Evolutionary conservation across 2,888 invertebrate genomes (phyloP).

Genomic region (Pristionchus mayeri): DNA sequence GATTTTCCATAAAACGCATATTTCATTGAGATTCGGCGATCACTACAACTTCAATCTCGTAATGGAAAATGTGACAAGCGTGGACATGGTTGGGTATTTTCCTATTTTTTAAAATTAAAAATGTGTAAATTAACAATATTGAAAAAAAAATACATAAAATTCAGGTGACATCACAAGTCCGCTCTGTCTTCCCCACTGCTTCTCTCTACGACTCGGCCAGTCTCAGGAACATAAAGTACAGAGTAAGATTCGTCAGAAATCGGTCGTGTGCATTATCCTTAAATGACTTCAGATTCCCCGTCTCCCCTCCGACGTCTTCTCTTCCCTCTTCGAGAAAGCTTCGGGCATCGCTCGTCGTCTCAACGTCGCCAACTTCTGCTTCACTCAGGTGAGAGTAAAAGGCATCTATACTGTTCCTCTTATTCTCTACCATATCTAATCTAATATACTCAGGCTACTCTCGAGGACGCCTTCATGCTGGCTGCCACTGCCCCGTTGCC

Average conservation of each 20-base stretch:
- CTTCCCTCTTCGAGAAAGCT: background rate
- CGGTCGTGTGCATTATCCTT: no score
- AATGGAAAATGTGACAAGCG: background rate
- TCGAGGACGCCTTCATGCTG: constrained; percentile 20
- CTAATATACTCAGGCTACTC: constrained; percentile 24
- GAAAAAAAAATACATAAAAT: no score
- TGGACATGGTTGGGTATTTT: background rate
- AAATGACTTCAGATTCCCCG: constrained; percentile 31
- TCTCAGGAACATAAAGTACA: constrained; percentile 18
- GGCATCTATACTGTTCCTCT: no score
- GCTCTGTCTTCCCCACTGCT: background rate
- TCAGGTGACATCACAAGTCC: background rate
- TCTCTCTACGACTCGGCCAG: constrained; percentile 3
- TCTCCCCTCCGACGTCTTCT: background rate
- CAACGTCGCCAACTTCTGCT: constrained; percentile 9
- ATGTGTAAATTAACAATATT: background rate
- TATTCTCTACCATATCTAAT: no score
- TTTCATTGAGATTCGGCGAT: background rate
- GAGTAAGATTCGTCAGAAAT: no score
- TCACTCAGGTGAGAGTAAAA: constrained; percentile 25
- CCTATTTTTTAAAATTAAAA: no score
- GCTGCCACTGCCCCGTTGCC: background rate
- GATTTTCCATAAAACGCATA: background rate
- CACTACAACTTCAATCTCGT: background rate
- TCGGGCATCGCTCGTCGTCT: background rate